These are phyloP conservation scores for Metridium senile DNA, from an alignment of 92 coral and sea anemone species.

Conservation along the genomic window DNA sequence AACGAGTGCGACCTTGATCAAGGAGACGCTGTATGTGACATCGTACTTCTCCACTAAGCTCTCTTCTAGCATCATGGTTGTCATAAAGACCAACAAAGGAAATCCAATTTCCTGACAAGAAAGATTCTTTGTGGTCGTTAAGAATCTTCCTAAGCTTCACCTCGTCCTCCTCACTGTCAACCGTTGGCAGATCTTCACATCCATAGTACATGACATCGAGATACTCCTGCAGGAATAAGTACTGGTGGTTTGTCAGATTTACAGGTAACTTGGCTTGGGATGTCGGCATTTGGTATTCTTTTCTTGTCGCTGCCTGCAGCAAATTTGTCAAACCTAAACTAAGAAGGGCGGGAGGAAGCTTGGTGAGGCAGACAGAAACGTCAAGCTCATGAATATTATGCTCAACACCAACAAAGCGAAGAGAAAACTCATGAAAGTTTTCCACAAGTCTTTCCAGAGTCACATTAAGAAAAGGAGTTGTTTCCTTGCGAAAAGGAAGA, in stretches of 20 bases:
- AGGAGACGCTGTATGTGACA: slow-evolving; percentile 73
- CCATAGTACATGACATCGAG: slow-evolving; percentile 70
- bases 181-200: slow-evolving; percentile 63
- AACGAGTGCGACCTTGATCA: slow-evolving; percentile 53
- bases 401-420: slow-evolving; percentile 53
- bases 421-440: slow-evolving; percentile 64
- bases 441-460: slow-evolving; percentile 70
- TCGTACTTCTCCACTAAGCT: slow-evolving; percentile 62
- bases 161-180: slow-evolving; percentile 51
- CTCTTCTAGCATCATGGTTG: slow-evolving; percentile 82
- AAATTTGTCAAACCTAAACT: slow-evolving; percentile 51
- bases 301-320: slow-evolving; percentile 26
- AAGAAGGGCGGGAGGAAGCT: slow-evolving; percentile 58
- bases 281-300: slow-evolving; percentile 71
- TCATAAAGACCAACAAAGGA: slow-evolving; percentile 69
- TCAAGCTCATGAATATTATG: slow-evolving; percentile 31
- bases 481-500: slow-evolving; percentile 59
- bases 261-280: slow-evolving; percentile 60
- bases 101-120: slow-evolving; percentile 78
- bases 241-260: slow-evolving; percentile 57
- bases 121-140: slow-evolving; percentile 67
- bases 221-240: slow-evolving; percentile 63
- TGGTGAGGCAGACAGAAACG: slow-evolving; percentile 22
- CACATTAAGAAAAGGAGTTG: slow-evolving; percentile 54
- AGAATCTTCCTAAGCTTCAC: slow-evolving; percentile 34